A percentile compares a stretch with the other conserved stretches of the same genome.
These are phyloP conservation scores for Apogon hyalosoma DNA, from an alignment of 2,797 vertebrate genomes.

Conservation along the genomic window DNA sequence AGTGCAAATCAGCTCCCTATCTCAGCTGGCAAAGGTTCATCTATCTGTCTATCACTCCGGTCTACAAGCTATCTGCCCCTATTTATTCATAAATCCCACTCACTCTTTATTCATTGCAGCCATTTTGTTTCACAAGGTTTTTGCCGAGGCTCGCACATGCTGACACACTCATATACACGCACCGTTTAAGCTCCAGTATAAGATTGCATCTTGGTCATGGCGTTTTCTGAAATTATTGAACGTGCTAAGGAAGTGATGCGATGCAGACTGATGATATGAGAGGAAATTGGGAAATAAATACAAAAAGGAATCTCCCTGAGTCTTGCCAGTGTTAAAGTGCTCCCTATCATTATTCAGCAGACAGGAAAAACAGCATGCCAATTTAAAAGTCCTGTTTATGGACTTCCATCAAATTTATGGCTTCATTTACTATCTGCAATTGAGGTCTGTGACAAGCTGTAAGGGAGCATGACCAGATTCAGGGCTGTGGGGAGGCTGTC, in stretches of 20 bases:
- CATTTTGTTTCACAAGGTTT: conserved; percentile 74
- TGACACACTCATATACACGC: background rate
- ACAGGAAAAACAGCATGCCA: conserved; percentile 64
- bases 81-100: conserved; percentile 78
- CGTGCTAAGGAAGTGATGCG: conserved; percentile 48
- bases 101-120: conserved; percentile 75
- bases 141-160: conserved; percentile 51
- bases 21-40: conserved; percentile 74
- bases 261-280: conserved; percentile 65
- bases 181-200: conserved; percentile 43
- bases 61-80: conserved; percentile 67
- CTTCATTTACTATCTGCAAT: conserved; percentile 76
- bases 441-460: conserved; percentile 69
- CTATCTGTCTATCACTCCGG: conserved; percentile 73
- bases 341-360: conserved; percentile 66
- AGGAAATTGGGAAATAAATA: conserved; percentile 67
- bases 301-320: conserved; percentile 44
- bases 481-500: conserved; percentile 28
- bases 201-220: conserved; percentile 57
- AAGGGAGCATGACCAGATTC: conserved; percentile 52
- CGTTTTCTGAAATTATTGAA: conserved; percentile 65
- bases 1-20: conserved; percentile 80
- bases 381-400: conserved; percentile 74
- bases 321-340: conserved; percentile 51
- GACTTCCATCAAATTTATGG: conserved; percentile 74